Percentiles rank a stretch among this genome's conserved stretches.
phyloP scores from a whole-genome alignment of 1,140 invertebrate species.

The Globodera ellingtonae region DNA sequence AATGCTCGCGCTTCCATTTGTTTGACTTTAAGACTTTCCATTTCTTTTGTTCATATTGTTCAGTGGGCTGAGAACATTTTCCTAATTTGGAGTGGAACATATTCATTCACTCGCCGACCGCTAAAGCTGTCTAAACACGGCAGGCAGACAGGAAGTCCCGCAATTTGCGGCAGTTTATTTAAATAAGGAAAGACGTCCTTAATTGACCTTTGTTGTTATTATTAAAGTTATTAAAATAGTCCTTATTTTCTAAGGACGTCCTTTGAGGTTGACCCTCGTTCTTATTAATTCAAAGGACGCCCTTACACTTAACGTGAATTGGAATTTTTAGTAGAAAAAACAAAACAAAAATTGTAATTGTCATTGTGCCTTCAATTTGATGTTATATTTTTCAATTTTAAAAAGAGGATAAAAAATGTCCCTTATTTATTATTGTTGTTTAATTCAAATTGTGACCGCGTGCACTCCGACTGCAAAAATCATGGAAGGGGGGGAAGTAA shows the following conservation, averaged over 20 bases:
- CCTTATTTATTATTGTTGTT: background rate
- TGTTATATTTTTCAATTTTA: background rate
- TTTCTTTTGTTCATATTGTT: background rate
- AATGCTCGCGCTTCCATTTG: too few relatives aligned
- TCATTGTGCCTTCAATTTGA: background rate
- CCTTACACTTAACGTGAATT: too few relatives aligned
- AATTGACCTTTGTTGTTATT: too few relatives aligned
- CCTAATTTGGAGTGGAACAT: background rate
- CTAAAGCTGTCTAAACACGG: background rate
- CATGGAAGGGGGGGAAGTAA: background rate
- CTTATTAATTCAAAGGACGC: too few relatives aligned
- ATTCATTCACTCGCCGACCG: background rate
- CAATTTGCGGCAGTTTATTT: background rate
- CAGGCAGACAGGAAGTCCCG: background rate
- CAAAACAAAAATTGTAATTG: too few relatives aligned
- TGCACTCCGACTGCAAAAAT: background rate
- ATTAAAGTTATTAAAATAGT: too few relatives aligned
- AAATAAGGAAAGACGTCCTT: background rate
- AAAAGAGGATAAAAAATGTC: background rate
- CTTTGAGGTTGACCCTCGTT: too few relatives aligned
- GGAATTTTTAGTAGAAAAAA: too few relatives aligned
- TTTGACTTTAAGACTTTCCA: too few relatives aligned
- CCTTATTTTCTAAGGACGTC: too few relatives aligned
- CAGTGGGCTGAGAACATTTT: background rate
- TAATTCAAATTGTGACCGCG: background rate